Evolutionary conservation across 2,888 invertebrate species (phyloP), one percentile per base, ranked within the genome.

Genomic region (Cacoxenus indagator): DNA sequence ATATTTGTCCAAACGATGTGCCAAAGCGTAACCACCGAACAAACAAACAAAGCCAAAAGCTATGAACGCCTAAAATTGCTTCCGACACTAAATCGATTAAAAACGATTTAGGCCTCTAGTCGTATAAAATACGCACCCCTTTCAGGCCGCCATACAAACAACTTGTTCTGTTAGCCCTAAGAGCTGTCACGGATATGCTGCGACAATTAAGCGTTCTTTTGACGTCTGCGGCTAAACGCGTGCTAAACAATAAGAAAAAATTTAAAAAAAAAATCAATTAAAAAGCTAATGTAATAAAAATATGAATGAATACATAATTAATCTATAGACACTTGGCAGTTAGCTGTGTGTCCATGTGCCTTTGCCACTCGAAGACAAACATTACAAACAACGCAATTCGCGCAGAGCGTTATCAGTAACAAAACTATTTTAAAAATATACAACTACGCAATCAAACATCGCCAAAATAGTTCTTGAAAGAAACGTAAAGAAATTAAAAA

Each of bases 11-110:
- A 37, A 37, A 14, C 26, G 26, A 54, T 54, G 37, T 71, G 71
- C 45, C 74, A 67, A 66, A 72, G 72, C 74, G 74, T 74, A 72
- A 68, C 74, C 74, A 78, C n/a, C n/a, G n/a, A n/a, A n/a, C n/a
- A n/a, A n/a, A n/a, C n/a, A n/a, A n/a, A n/a, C n/a, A n/a, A n/a
- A n/a, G n/a, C n/a, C n/a, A 43, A 37, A 54, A 82, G 77, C 78
- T 78, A 81, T 70, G 67, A 81, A 76, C 72, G 76, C 79, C 78
- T 81, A 75, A 79, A 81, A 81, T 78, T 78, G 81, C 72, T 59
- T 54, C 64, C 22, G 19, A 31, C 27, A 62, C 9, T 31, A 37
- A 65, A 48, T 66, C 64, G 71, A 75, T 78, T 78, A 78, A 74
- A 78, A 77, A 75, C 69, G 69, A 71, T 81, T 79, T 81, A 73